Base-by-base conservation (phyloP, 1,140 invertebrate species). In the Drosophila guanche region DNA sequence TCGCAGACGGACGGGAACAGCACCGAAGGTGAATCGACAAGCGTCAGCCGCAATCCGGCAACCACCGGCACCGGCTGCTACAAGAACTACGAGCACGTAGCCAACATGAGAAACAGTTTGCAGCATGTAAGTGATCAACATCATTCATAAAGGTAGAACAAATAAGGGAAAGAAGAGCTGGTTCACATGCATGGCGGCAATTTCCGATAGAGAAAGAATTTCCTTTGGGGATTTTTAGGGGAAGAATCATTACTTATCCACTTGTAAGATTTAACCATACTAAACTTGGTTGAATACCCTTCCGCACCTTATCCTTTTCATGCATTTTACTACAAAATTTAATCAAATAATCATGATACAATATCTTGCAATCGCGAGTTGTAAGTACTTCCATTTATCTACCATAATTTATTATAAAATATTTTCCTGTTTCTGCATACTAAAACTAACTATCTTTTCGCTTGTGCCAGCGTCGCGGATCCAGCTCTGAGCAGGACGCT, bases 1-100 rank as follows among this genome's bases (percentile, higher is more conserved):
- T 96, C 96, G 79, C 95, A 97, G 92, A 95, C 94, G 74, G 97
- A 98, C 56, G 96, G 95, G 63, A 96, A 95, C 93, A 97, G 96
- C 91, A 94, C 96, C 55, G 95, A 96, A 81, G 96, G 96, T 53
- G 97, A 97, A 75, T 94, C 94, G 46, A 93, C 94, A 29, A 94
- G 94, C 71, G 93, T 37, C 1, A 37, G 92, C 58, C 92, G 93
- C 50, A 94, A 95, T 69, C 95, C 94, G 50, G 94, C 95, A 4
- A 94, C 95, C 79, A 95, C 95, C 8, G 95, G 95, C 8, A 93
- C 95, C 16, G 96, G 96, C 52, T 97, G 96, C 92, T 97, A 96
- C 92, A 94, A 95, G 90, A 97, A 97, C 90, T 97, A 96, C 91
- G 96, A 97, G 74, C 95, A 97, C 92, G 92, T 92, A 51, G 92